phyloP scores from a whole-genome alignment of 2,888 invertebrate genomes.

The Dinocampus coccinellae region DNA sequence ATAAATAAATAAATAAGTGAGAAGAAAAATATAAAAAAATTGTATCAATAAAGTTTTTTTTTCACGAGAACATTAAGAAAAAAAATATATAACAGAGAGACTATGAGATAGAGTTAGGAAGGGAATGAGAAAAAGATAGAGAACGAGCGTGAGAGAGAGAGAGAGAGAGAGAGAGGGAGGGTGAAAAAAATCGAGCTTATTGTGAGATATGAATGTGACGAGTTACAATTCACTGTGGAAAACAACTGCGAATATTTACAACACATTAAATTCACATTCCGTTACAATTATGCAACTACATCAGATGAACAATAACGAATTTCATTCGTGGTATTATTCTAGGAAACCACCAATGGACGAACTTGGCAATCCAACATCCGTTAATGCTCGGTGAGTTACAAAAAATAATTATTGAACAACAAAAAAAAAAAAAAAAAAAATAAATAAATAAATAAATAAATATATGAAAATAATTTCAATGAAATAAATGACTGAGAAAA shows the following conservation, averaged over 20 bases:
- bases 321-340: constrained; percentile 74
- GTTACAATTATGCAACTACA: constrained; percentile 62
- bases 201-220: constrained; percentile 55
- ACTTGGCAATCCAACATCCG: constrained; percentile 85
- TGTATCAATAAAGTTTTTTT: too few species aligned
- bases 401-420: too few species aligned
- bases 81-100: neutral
- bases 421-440: neutral
- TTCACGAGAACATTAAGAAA: too few species aligned
- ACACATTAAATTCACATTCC: constrained; percentile 60
- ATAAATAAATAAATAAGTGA: too few species aligned
- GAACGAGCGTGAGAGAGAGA: too few species aligned
- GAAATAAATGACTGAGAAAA: neutral
- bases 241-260: constrained; percentile 58
- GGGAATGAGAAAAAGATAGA: too few species aligned
- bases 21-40: too few species aligned
- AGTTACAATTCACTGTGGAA: constrained; percentile 63
- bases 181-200: too few species aligned
- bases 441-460: constrained; percentile 6
- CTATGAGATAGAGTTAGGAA: too few species aligned
- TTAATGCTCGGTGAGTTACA: constrained; percentile 87
- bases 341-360: constrained; percentile 90
- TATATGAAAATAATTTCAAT: neutral
- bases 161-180: too few species aligned
- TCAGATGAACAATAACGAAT: constrained; percentile 65